phyloP scores from a whole-genome alignment of 2,888 invertebrate genomes.

The Pegoplata infirma region DNA sequence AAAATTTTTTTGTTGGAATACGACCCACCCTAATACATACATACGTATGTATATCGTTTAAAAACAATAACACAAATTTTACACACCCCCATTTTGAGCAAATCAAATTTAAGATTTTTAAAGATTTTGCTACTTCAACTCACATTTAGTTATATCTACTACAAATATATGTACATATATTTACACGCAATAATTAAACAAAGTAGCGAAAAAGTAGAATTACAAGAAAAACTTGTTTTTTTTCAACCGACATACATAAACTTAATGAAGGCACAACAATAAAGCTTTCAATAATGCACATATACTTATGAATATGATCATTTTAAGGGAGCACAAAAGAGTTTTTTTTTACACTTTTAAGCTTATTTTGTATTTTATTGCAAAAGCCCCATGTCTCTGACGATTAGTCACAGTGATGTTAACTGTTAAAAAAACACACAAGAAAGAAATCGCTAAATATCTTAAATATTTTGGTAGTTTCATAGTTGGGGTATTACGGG shows the following conservation, averaged over 20 bases:
- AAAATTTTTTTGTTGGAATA: too few species aligned
- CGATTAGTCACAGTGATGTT: neutral
- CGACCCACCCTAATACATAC: too few species aligned
- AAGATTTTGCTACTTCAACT: neutral
- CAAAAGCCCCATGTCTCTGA: neutral
- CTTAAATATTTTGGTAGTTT: too few species aligned
- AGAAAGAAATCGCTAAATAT: too few species aligned
- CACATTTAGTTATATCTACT: neutral
- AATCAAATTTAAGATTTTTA: conserved; percentile 24
- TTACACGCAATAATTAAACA: neutral
- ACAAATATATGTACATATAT: neutral
- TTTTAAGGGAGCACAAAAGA: conserved; percentile 12
- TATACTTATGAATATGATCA: too few species aligned
- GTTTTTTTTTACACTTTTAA: neutral
- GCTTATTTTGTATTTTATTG: neutral
- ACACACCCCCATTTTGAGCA: conserved; percentile 41
- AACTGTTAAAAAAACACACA: neutral
- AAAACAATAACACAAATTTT: neutral
- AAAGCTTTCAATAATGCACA: too few species aligned
- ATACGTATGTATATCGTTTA: too few species aligned
- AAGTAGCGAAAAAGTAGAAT: conserved; percentile 6
- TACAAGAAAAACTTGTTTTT: conserved; percentile 54
- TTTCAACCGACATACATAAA: too few species aligned
- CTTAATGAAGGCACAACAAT: neutral
- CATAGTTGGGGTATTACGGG: too few species aligned